phyloP scores from a whole-genome alignment of 2,888 invertebrate species.

The Sphaerophoria rueppellii region DNA sequence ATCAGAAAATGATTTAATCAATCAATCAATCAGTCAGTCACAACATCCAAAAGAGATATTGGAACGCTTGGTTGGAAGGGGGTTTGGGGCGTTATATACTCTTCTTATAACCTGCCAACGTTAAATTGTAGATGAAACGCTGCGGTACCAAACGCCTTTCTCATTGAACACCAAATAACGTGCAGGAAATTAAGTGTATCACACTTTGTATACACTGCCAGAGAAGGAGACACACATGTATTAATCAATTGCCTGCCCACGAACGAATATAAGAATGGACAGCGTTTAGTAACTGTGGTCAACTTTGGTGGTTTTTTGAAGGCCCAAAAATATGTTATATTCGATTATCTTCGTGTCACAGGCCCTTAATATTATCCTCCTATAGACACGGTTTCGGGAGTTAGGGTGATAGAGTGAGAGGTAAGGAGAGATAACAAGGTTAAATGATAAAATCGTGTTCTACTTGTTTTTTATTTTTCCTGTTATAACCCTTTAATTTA shows the following conservation, averaged over 20 bases:
- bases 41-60: neutral
- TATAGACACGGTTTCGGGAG: neutral
- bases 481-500: too few species aligned
- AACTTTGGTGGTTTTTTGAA: constrained; percentile 34
- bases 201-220: constrained; percentile 6
- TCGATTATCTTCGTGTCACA: constrained; percentile 69
- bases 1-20: constrained; percentile 66
- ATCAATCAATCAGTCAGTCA: constrained; percentile 69
- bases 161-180: constrained; percentile 14
- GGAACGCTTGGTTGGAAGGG: neutral
- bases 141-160: neutral
- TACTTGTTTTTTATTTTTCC: too few species aligned
- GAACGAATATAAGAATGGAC: neutral
- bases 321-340: constrained; percentile 62
- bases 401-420: constrained; percentile 18
- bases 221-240: too few species aligned
- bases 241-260: too few species aligned
- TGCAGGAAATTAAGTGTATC: constrained; percentile 26
- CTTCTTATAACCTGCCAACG: neutral
- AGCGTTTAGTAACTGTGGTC: constrained; percentile 58
- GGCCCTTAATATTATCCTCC: constrained; percentile 44
- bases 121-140: constrained; percentile 3
- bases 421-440: constrained; percentile 12
- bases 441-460: too few species aligned
- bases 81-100: neutral